Conservation (phyloP, 1,140 invertebrate species). For the Trinorchestia longiramus region DNA sequence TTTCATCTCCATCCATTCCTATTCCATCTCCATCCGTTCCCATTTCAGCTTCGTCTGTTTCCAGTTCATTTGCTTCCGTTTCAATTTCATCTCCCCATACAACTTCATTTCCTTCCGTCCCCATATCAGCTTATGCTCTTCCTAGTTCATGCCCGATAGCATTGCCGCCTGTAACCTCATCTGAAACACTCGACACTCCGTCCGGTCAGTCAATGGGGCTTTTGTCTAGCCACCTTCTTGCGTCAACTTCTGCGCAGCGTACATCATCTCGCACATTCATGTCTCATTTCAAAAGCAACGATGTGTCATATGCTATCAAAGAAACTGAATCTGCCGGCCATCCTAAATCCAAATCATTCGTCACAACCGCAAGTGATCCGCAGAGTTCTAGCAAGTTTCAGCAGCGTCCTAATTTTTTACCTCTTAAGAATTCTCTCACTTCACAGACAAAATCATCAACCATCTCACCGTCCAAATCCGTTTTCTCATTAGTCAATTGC, state of each 20-base stretch:
- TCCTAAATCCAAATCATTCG: background rate
- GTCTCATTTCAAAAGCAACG: slow-evolving; percentile 17
- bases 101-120: background rate
- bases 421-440: background rate
- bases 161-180: no score
- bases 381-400: background rate
- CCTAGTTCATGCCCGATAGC: background rate
- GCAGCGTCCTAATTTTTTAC: background rate
- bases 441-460: background rate
- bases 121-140: no score
- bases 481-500: background rate
- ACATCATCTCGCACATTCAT: background rate
- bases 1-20: background rate
- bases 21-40: background rate
- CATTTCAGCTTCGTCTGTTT: background rate
- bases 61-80: background rate
- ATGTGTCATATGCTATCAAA: background rate
- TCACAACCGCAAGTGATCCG: background rate
- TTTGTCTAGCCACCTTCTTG: background rate
- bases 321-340: background rate
- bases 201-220: no score
- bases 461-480: background rate
- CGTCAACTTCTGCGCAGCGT: background rate
- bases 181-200: background rate
- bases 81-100: background rate